phyloP scores from a whole-genome alignment of 2,113 vertebrate genomes.

The Nothoprocta pentlandii region DNA sequence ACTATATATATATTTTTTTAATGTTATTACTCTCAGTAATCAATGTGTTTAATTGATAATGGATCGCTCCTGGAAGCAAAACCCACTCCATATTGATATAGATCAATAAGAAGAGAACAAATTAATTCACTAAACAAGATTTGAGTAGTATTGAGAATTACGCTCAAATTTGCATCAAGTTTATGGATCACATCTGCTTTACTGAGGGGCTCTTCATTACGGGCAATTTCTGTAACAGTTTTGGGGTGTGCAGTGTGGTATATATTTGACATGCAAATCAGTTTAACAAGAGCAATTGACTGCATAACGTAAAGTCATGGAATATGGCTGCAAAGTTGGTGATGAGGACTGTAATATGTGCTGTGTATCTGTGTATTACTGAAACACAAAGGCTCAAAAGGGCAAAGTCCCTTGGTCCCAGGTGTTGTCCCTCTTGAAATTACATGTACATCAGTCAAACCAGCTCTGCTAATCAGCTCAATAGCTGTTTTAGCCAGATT shows the following conservation, averaged over 20 bases:
- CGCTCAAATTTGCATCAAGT: not conserved
- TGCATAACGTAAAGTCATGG: not conserved
- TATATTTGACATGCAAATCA: not conserved
- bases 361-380: not conserved
- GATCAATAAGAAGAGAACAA: not conserved
- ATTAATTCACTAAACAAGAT: not conserved
- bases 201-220: not conserved
- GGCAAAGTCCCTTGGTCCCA: not conserved
- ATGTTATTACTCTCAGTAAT: not conserved
- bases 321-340: not conserved
- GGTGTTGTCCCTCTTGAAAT: not conserved
- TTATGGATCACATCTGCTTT: not conserved
- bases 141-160: not conserved
- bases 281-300: not conserved
- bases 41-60: not conserved
- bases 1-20: not conserved
- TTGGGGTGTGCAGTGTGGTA: not conserved
- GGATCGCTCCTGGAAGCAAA: not conserved
- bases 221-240: not conserved
- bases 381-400: not conserved
- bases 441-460: not conserved
- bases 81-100: not conserved
- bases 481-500: not conserved
- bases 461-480: not conserved
- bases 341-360: fast-evolving